Percentiles rank a stretch among this genome's conserved stretches.
These are phyloP conservation scores for Apogon hyalosoma DNA, from an alignment of 2,797 vertebrate genomes.

Conservation along the genomic window DNA sequence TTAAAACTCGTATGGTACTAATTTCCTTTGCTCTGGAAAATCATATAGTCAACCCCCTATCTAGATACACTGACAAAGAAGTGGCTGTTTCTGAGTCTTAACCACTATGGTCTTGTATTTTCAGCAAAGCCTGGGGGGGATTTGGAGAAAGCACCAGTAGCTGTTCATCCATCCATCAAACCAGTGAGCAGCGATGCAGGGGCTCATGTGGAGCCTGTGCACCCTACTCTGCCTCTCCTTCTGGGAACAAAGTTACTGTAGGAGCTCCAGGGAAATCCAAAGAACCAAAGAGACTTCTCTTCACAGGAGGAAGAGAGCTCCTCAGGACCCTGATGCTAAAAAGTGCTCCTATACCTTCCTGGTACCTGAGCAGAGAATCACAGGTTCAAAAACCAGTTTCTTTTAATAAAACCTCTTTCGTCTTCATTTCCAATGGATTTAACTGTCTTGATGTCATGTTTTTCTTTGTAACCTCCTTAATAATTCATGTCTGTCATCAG, in stretches of 20 bases:
- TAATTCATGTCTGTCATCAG: conserved; percentile 67
- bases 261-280: conserved; percentile 79
- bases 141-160: conserved; percentile 51
- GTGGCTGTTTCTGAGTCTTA: conserved; percentile 11
- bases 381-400: conserved; percentile 64
- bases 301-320: conserved; percentile 74
- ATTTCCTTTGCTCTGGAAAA: conserved; percentile 24
- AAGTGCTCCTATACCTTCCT: conserved; percentile 98
- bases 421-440: background rate
- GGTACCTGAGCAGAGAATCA: conserved; percentile 95
- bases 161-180: conserved; percentile 58
- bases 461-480: conserved; percentile 23
- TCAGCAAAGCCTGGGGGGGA: conserved; percentile 62
- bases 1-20: conserved; percentile 7
- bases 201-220: conserved; percentile 85
- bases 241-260: conserved; percentile 75
- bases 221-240: conserved; percentile 86
- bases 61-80: conserved; percentile 29
- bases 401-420: background rate
- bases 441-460: background rate
- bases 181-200: conserved; percentile 84
- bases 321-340: conserved; percentile 82
- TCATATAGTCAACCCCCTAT: conserved; percentile 22
- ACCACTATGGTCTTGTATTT: conserved; percentile 37
- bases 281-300: conserved; percentile 66